Conservation (phyloP, 2,888 invertebrate genomes). For the Dicycla oo region DNA sequence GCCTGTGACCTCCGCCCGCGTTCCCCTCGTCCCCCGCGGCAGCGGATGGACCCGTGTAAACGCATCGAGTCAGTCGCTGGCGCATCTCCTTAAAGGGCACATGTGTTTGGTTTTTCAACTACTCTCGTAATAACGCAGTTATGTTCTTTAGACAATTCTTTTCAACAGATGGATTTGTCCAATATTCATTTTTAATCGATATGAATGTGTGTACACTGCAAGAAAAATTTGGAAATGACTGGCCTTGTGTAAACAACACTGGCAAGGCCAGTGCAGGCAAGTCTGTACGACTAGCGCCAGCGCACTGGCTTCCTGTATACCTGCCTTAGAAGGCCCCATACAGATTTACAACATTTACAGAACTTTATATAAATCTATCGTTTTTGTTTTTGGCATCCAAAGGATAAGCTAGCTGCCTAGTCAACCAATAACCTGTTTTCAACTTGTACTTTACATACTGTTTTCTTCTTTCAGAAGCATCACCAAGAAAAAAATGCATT, state of each 20-base stretch:
- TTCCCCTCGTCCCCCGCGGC: too few relatives aligned
- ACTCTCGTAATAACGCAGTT: not conserved
- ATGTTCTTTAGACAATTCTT: not conserved
- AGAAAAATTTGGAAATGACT: not conserved
- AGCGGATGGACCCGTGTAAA: not conserved
- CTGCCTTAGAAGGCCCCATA: too few relatives aligned
- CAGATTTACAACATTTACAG: too few relatives aligned
- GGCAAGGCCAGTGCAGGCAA: too few relatives aligned
- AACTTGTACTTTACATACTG: not conserved
- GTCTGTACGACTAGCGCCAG: not conserved
- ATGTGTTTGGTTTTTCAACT: not conserved
- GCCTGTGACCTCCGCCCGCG: not conserved
- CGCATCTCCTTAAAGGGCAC: not conserved
- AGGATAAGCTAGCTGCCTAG: not conserved
- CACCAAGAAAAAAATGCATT: slow-evolving; percentile 64
- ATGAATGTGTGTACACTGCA: not conserved
- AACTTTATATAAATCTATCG: too few relatives aligned
- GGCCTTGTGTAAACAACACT: not conserved
- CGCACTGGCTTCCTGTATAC: too few relatives aligned
- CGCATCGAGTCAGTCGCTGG: not conserved
- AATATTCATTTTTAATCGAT: not conserved
- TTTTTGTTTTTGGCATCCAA: not conserved
- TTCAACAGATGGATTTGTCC: not conserved
- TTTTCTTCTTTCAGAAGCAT: slow-evolving; percentile 74
- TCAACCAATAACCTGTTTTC: not conserved